A percentile compares a stretch with the other conserved stretches of the same genome.
Conservation (phyloP, 2,888 invertebrate species). For the Agrilus mali region DNA sequence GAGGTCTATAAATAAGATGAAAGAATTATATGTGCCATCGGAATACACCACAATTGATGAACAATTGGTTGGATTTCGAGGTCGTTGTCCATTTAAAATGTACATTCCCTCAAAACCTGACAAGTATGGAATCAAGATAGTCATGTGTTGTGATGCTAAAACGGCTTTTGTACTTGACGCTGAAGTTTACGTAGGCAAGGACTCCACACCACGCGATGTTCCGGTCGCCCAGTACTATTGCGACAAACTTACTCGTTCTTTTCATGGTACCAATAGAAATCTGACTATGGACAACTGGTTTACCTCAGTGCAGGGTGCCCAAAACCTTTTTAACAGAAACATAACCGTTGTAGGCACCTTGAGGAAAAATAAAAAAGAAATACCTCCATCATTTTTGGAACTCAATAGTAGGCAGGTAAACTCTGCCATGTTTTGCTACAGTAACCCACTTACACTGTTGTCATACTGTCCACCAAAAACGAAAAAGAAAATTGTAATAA, state of each 20-base stretch:
- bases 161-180: not conserved
- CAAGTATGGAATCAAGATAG: too few relatives aligned
- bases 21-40: conserved; percentile 2
- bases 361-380: conserved; percentile 6
- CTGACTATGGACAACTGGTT: too few relatives aligned
- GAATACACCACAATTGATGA: conserved; percentile 9
- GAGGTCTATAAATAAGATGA: conserved; percentile 2
- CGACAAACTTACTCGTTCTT: not conserved
- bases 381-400: conserved; percentile 4
- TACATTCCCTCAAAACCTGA: too few relatives aligned
- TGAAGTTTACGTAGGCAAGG: conserved; percentile 2
- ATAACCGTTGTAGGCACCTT: conserved; percentile 5
- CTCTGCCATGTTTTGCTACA: conserved; percentile 6
- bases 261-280: too few relatives aligned
- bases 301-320: not conserved
- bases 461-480: conserved; percentile 5
- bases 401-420: conserved; percentile 3
- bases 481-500: conserved; percentile 5
- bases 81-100: conserved; percentile 10
- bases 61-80: conserved; percentile 9
- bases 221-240: too few relatives aligned
- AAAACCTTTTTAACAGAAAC: conserved; percentile 1
- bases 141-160: conserved; percentile 4
- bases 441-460: too few relatives aligned
- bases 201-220: conserved; percentile 1